These are phyloP conservation scores for Phortica magna DNA, from an alignment of 2,888 invertebrate species.

Conservation along the genomic window DNA sequence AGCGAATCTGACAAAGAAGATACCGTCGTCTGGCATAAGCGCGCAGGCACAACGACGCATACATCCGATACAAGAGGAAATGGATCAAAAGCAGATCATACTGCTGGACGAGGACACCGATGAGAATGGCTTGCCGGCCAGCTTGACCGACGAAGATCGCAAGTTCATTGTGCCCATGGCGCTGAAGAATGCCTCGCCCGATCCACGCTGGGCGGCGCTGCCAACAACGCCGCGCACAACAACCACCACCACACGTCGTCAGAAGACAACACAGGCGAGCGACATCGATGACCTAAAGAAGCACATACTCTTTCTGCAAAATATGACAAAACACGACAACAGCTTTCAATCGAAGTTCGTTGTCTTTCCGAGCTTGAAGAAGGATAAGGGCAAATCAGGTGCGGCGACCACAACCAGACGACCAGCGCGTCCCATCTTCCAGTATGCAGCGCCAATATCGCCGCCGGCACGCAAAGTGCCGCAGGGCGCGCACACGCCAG, in stretches of 20 bases:
- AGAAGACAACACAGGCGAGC: conserved; percentile 64
- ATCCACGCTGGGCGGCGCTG: conserved; percentile 62
- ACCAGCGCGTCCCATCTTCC: conserved; percentile 66
- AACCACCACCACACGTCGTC: conserved; percentile 53
- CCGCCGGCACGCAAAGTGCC: conserved; percentile 70
- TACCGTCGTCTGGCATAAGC: conserved; percentile 56
- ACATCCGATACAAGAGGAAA: conserved; percentile 77
- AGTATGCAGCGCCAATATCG: conserved; percentile 71
- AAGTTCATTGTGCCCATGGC: conserved; percentile 78
- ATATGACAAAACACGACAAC: conserved; percentile 76
- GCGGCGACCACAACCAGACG: conserved; percentile 53
- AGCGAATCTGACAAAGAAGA: conserved; percentile 74
- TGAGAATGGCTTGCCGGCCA: conserved; percentile 75
- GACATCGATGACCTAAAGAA: conserved; percentile 78
- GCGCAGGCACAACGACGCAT: conserved; percentile 61
- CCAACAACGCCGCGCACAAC: conserved; percentile 46
- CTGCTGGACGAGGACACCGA: conserved; percentile 76
- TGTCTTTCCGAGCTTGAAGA: conserved; percentile 77
- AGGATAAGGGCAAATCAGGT: conserved; percentile 60
- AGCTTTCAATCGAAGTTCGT: conserved; percentile 78
- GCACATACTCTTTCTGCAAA: conserved; percentile 77
- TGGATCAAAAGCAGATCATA: conserved; percentile 77
- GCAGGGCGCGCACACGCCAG: conserved; percentile 54
- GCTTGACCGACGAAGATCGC: conserved; percentile 76
- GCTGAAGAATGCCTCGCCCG: conserved; percentile 75